Conservation (phyloP, 2,113 vertebrate genomes). For the Trachemys scripta region DNA sequence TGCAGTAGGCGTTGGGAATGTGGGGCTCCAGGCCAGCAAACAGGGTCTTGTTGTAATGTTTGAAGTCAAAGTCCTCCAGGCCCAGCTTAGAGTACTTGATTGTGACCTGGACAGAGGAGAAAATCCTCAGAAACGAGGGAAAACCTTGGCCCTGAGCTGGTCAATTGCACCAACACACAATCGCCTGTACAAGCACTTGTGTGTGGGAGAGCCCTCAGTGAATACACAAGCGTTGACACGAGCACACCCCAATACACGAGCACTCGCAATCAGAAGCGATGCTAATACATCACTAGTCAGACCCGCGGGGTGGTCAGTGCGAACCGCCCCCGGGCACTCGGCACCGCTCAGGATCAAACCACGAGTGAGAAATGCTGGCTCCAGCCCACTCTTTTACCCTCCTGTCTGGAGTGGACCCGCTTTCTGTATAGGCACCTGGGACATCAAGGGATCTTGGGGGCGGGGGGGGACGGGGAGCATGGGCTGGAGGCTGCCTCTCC, state of each 20-base stretch:
- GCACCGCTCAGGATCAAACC: neutral
- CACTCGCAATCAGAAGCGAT: neutral
- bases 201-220: neutral
- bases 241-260: neutral
- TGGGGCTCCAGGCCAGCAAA: conserved; percentile 98
- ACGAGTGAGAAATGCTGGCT: neutral
- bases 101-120: conserved; percentile 87
- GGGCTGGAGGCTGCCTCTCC: neutral
- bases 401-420: neutral
- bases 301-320: neutral
- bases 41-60: conserved; percentile 98
- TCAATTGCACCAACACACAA: neutral
- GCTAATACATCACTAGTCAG: neutral
- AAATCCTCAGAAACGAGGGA: neutral
- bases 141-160: neutral
- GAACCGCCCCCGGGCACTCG: neutral
- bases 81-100: conserved; percentile 99
- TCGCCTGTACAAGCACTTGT: neutral
- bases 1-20: conserved; percentile 99
- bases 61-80: conserved; percentile 98
- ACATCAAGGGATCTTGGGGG: neutral
- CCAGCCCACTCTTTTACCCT: neutral
- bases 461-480: neutral
- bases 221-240: neutral
- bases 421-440: neutral